Base-by-base conservation (phyloP, 2,797 vertebrate genomes). In the Malurus leucopterus region DNA sequence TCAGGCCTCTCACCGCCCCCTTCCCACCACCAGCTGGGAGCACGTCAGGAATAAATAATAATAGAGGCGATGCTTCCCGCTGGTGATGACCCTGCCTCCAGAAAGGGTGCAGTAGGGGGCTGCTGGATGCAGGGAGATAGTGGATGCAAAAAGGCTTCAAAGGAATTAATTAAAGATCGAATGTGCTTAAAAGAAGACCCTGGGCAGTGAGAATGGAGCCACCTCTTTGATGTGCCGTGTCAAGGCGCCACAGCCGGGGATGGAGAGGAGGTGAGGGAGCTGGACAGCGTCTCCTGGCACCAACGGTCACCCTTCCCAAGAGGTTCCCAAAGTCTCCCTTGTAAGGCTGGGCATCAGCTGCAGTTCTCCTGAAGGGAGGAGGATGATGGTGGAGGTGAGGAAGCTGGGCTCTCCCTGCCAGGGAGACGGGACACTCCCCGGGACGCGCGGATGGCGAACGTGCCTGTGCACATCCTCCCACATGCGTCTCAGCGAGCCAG, bases 101-200 rank as follows among this genome's bases (percentile, higher is more conserved):
- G 9, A 71, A 70, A 23, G 54, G 69, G 81, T 15, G 54, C 32
- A 6, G 84, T 51, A 82, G 85, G 29, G 49, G 67, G 67, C 64
- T 2, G 21, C 87, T 54, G 93, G 54, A 26, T 75, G 78, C 6
- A 1, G 38, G 51, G 85, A 77, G 91, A 82, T 65, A 68, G 74
- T 7, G 2, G 29, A 44, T 77, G 89, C 61, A 23, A 65, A 71
- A 71, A 92, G 69, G 89, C 92, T 92, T 95, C 93, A 94, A 92
- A 93, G 80, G 92, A 93, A 95, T 94, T 92, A 91, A 93, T 95
- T 92, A 94, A 88, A 93, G 89, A 89, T 92, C 77, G 90, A 89
- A 91, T 73, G 84, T 29, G 51, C 84, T 93, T 91, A 68, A 68
- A 84, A 93, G 71, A 71, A 79, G 75, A 86, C 73, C 64, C 68